Percentiles rank a stretch among this genome's conserved stretches.
Evolutionary conservation across 2,113 vertebrate genomes (phyloP).

Genomic region (Pagrus major): DNA sequence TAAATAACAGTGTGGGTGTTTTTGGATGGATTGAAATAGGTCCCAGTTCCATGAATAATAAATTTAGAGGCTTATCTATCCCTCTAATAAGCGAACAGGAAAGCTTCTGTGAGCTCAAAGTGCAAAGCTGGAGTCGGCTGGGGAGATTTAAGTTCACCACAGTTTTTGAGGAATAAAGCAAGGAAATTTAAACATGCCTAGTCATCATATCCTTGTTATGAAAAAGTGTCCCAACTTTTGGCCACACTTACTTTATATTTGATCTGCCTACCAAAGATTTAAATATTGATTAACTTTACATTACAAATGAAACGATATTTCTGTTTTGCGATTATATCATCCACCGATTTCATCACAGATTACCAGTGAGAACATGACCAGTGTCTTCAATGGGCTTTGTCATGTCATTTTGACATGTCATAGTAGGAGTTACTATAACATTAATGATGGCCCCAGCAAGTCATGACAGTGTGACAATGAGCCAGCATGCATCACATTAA

Average conservation of each 20-base stretch:
- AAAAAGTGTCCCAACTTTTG: slow-evolving; percentile 9
- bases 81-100: slow-evolving; percentile 42
- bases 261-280: not conserved
- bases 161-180: slow-evolving; percentile 27
- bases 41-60: slow-evolving; percentile 63
- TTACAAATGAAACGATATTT: not conserved
- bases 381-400: not conserved
- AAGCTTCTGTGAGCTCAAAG: slow-evolving; percentile 41
- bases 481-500: not conserved
- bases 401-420: not conserved
- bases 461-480: not conserved
- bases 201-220: slow-evolving; percentile 23
- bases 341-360: not conserved
- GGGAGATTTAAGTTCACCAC: slow-evolving; percentile 24
- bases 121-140: slow-evolving; percentile 7
- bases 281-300: not conserved
- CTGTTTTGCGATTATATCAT: not conserved
- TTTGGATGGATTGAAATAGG: slow-evolving; percentile 54
- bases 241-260: not conserved
- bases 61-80: slow-evolving; percentile 56
- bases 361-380: not conserved
- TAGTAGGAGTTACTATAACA: not conserved
- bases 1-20: slow-evolving; percentile 54
- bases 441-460: not conserved
- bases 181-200: slow-evolving; percentile 2